Percentiles rank a stretch among this genome's conserved stretches.
Conservation (phyloP, 1,140 invertebrate genomes). For the Diprion similis region DNA sequence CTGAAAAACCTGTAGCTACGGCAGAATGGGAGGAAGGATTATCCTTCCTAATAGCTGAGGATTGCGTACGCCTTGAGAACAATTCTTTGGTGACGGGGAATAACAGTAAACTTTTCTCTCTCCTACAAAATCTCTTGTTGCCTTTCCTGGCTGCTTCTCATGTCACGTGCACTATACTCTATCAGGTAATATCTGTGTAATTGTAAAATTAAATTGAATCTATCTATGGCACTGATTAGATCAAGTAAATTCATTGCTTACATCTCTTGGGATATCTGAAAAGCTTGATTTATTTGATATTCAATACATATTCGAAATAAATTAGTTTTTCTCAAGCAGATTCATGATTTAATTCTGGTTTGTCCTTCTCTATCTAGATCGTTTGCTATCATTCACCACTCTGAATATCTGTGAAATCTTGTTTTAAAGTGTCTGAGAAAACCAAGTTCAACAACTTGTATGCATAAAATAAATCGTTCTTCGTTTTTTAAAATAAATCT, state of each 20-base stretch:
- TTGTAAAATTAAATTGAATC: slow-evolving; percentile 14
- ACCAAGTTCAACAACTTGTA: slow-evolving; percentile 1
- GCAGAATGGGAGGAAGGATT: slow-evolving; percentile 63
- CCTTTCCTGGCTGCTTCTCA: slow-evolving; percentile 61
- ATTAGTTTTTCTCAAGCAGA: not conserved
- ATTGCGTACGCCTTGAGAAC: slow-evolving; percentile 47
- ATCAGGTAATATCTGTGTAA: slow-evolving; percentile 50
- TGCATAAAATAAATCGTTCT: not conserved
- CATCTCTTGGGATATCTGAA: not conserved
- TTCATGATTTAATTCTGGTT: slow-evolving; percentile 6
- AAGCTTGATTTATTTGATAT: slow-evolving; percentile 13
- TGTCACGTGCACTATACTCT: slow-evolving; percentile 50
- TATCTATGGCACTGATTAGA: slow-evolving; percentile 4
- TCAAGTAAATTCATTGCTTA: not conserved
- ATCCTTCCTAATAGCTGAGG: slow-evolving; percentile 53
- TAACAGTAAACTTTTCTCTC: slow-evolving; percentile 54
- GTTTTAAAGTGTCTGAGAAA: too few relatives aligned
- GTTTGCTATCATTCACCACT: too few relatives aligned
- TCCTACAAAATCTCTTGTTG: slow-evolving; percentile 60
- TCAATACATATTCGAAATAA: not conserved
- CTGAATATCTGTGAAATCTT: too few relatives aligned
- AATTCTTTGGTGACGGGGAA: slow-evolving; percentile 44
- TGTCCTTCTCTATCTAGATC: slow-evolving; percentile 10
- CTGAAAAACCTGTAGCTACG: slow-evolving; percentile 47
- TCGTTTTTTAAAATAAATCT: slow-evolving; percentile 12